Evolutionary conservation across 2,888 invertebrate species (phyloP).

Genomic region (Endotricha flammealis): DNA sequence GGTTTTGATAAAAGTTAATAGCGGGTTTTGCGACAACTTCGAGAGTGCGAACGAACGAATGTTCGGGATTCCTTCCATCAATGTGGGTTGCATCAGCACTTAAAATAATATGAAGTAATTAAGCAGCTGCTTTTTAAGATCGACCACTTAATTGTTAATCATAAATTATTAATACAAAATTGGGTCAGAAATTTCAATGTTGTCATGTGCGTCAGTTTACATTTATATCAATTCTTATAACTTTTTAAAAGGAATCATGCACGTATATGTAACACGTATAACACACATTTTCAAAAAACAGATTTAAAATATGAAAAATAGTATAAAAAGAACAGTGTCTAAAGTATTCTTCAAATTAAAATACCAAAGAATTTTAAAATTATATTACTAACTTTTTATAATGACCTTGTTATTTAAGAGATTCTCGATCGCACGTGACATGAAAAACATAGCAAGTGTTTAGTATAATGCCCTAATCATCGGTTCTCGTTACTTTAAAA

Average conservation of each 20-base stretch:
- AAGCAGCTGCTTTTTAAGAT: constrained; percentile 11
- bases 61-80: constrained; percentile 21
- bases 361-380: no score
- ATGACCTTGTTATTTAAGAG: no score
- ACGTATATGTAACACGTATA: no score
- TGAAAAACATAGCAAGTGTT: constrained; percentile 25
- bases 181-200: constrained; percentile 7
- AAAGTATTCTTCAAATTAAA: no score
- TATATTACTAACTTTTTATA: no score
- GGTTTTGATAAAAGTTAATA: constrained; percentile 34
- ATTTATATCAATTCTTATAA: not conserved
- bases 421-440: no score
- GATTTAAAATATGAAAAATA: no score
- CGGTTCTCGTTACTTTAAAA: constrained; percentile 58
- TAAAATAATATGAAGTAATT: constrained; percentile 8
- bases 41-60: constrained; percentile 13
- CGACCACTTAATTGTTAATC: constrained; percentile 2
- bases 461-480: constrained; percentile 58
- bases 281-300: no score
- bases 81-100: constrained; percentile 14
- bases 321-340: no score
- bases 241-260: no score
- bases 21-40: constrained; percentile 15
- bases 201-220: not conserved
- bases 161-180: constrained; percentile 2